Percentiles rank a stretch among this genome's conserved stretches.
These are phyloP conservation scores for Lasioglossum villosulum DNA, from an alignment of 2,888 invertebrate genomes.

Conservation along the genomic window DNA sequence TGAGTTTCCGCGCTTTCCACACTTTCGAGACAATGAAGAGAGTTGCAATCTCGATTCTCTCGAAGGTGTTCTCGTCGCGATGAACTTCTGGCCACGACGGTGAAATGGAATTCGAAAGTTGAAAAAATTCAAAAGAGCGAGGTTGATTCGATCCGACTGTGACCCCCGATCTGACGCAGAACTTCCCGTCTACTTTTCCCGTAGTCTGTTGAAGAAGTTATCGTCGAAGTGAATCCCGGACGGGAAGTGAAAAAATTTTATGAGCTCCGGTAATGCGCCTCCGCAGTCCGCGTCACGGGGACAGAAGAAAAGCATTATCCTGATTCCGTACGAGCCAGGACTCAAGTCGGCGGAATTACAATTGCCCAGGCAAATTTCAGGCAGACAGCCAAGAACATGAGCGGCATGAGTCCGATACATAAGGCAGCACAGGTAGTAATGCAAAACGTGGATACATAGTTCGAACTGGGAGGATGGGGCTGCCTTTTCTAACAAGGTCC, in stretches of 20 bases:
- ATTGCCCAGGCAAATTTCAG: not conserved
- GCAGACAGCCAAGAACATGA: no score
- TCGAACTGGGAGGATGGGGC: no score
- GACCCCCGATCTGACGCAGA: not conserved
- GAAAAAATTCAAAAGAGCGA: not conserved
- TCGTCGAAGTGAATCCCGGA: not conserved
- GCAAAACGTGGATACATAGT: no score
- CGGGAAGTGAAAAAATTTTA: not conserved
- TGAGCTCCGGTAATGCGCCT: not conserved
- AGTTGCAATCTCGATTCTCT: not conserved
- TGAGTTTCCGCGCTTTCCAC: no score
- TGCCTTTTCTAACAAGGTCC: no score
- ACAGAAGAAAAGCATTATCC: conserved; percentile 5
- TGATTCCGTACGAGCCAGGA: not conserved
- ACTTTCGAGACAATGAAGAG: not conserved
- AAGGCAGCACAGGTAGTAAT: no score
- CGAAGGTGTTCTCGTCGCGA: not conserved
- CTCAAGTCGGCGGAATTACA: not conserved
- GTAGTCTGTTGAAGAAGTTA: not conserved
- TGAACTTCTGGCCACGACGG: not conserved
- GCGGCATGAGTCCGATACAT: no score
- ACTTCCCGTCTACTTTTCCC: not conserved
- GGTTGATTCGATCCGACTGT: not conserved
- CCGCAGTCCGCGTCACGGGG: not conserved
- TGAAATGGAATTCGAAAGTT: not conserved